Evolutionary conservation across 64 coral and sea anemone genomes (phyloP).

Genomic region (Pocillopora damicornis): DNA sequence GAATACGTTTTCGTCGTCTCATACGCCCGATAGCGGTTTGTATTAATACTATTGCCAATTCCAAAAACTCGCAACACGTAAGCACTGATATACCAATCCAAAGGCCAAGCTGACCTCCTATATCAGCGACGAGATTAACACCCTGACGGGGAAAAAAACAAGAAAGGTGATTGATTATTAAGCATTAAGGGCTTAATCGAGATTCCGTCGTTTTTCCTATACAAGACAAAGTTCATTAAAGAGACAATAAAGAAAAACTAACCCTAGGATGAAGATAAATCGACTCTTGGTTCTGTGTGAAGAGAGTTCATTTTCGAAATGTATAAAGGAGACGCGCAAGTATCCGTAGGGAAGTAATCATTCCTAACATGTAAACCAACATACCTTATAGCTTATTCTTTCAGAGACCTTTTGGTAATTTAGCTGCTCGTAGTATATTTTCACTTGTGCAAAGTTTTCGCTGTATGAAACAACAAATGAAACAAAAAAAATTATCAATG

Average conservation of each 20-base stretch:
- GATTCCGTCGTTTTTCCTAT: no score
- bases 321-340: no score
- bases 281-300: no score
- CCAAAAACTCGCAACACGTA: slow-evolving; percentile 39
- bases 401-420: slow-evolving; percentile 42
- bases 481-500: no score
- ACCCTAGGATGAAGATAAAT: no score
- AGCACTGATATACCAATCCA: slow-evolving; percentile 52
- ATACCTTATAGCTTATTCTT: slow-evolving; percentile 33
- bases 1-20: no score
- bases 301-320: no score
- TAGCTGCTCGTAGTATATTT: slow-evolving; percentile 39
- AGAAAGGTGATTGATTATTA: neutral
- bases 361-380: neutral
- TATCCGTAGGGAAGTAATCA: no score
- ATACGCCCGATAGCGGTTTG: neutral
- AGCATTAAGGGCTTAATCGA: no score
- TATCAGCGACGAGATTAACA: slow-evolving; percentile 25
- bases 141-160: neutral
- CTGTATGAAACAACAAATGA: neutral
- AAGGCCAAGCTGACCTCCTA: slow-evolving; percentile 42
- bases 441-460: slow-evolving; percentile 47
- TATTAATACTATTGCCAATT: neutral
- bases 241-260: no score
- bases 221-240: no score